Evolutionary conservation across 2,113 vertebrate species (phyloP).

Genomic region (Ptilonorhynchus violaceus): DNA sequence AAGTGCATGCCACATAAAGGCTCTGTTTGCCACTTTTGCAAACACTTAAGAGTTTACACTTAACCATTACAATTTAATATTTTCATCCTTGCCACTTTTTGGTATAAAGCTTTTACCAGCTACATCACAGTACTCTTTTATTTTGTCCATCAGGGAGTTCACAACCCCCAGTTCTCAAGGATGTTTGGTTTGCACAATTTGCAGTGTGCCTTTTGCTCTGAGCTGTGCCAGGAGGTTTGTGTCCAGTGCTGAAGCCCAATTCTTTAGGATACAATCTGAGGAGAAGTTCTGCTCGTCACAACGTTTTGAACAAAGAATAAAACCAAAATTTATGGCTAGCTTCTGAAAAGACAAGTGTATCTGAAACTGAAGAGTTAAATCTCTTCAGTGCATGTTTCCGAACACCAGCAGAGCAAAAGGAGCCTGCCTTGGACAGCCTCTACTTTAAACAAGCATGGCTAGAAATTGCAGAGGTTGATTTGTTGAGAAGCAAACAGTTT

Average conservation of each 20-base stretch:
- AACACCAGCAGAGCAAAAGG: neutral
- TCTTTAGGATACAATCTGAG: neutral
- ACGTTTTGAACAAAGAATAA: neutral
- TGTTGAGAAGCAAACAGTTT: neutral
- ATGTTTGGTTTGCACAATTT: neutral
- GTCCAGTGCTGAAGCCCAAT: neutral
- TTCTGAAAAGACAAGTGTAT: neutral
- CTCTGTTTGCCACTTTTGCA: neutral
- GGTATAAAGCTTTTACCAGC: neutral
- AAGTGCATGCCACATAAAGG: fast-evolving
- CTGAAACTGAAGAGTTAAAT: neutral
- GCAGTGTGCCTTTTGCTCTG: neutral
- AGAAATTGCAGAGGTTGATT: neutral
- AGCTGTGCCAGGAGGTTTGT: neutral
- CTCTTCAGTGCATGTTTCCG: neutral
- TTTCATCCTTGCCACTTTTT: neutral
- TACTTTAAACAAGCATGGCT: neutral
- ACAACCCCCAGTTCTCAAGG: neutral
- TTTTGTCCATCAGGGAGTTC: neutral
- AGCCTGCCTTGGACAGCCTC: neutral
- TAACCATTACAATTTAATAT: neutral
- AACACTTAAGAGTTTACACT: neutral
- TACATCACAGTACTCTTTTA: neutral
- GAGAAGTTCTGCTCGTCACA: neutral
- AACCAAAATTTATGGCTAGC: neutral